Base-by-base conservation (phyloP, 2,797 vertebrate species). In the Anomalospiza imberbis region DNA sequence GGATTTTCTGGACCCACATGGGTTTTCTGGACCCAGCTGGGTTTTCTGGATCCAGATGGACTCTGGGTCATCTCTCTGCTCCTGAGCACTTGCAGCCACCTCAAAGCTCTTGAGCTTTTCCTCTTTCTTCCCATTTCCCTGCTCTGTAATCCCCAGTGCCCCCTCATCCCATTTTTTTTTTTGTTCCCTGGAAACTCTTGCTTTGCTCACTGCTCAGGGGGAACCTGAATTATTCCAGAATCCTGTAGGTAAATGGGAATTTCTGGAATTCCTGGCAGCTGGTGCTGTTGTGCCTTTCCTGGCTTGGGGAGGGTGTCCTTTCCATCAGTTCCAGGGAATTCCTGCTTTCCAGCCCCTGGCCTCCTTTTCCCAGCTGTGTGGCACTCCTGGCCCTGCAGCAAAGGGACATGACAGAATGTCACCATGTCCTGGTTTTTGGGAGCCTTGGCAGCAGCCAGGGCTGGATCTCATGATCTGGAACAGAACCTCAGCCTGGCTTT, bases 171-270 rank as follows among this genome's bases (percentile, higher is more conserved):
- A 1, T 17, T 10, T 17, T 40, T 8, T 12, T 44, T 53, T 31
- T 51, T 53, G 5, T 0, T 2, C 2, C 3, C 6, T 21, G 60
- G 50, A 68, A 26, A 32, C 1, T 0, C 2, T 26, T n/a, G 15
- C 48, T 32, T 18, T 51, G 13, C 61, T 85, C 12, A 48, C 17
- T 51, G 13, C 61, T 85, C 12, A 48, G 38, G 13, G 19, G 20
- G 24, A 73, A 8, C 51, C 10, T 31, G 6, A 72, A 82, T 53
- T 17, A 28, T 71, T 61, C 42, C 47, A 10, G 1, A 48, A 19
- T 17, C 44, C 6, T 2, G 0, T 1, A 42, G 17, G 1, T 6
- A 5, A 34, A 24, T 29, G 31, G 42, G 13, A 5, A 8, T 65
- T 40, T 2, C 17, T 55, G 45, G 45, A 48, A 18, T 58, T 87